These are phyloP conservation scores for Valencia hispanica DNA, from an alignment of 2,797 vertebrate genomes.

Conservation along the genomic window DNA sequence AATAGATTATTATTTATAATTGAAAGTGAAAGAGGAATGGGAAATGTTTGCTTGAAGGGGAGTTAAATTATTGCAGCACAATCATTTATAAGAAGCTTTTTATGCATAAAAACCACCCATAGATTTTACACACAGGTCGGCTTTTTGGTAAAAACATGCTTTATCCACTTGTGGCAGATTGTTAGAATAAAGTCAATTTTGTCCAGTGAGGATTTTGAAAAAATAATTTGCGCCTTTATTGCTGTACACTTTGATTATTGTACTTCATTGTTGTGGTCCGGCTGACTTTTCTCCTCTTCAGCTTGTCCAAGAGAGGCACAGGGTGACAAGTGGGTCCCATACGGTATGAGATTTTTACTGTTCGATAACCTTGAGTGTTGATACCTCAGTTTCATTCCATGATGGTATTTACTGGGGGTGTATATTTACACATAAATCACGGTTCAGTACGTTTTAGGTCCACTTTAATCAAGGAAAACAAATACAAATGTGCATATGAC, in stretches of 20 bases:
- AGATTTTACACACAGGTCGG: background rate
- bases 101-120: background rate
- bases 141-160: background rate
- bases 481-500: no score
- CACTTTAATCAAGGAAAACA: no score
- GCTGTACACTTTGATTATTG: background rate
- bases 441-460: no score
- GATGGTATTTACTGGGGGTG: no score
- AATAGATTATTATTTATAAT: background rate
- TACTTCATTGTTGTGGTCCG: background rate
- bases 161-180: background rate
- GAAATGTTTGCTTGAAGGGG: background rate
- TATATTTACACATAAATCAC: no score
- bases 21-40: background rate
- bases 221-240: background rate
- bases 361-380: no score
- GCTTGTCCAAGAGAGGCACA: background rate
- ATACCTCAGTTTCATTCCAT: no score
- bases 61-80: background rate
- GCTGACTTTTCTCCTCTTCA: background rate
- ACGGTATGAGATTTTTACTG: no score
- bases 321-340: no score
- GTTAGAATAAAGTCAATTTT: background rate
- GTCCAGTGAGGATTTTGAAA: background rate
- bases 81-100: background rate